phyloP scores from a whole-genome alignment of 2,797 vertebrate genomes.

The Schizopygopsis malacanthus region DNA sequence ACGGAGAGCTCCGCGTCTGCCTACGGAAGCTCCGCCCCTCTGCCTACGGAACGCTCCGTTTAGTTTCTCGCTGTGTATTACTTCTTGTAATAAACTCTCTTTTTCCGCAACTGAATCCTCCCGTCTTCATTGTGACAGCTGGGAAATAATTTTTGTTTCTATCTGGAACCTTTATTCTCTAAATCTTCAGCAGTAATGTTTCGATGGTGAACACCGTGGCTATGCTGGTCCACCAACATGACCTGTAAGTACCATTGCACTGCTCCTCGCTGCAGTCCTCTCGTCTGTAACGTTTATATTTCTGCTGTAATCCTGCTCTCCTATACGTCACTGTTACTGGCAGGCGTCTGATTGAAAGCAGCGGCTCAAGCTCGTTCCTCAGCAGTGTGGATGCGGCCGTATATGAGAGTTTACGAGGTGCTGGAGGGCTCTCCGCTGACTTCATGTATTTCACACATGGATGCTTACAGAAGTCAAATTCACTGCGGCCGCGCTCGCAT shows the following conservation, averaged over 20 bases:
- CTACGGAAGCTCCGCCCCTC: no score
- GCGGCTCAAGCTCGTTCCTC: constrained; percentile 65
- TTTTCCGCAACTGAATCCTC: no score
- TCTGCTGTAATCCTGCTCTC: constrained; percentile 67
- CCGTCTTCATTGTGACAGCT: no score
- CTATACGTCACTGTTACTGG: constrained; percentile 71
- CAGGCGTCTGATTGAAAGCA: constrained; percentile 73
- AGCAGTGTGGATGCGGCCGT: constrained; percentile 57
- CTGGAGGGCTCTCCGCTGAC: constrained; percentile 58
- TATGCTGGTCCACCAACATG: neutral
- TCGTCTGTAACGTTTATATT: constrained; percentile 59
- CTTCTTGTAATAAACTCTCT: no score
- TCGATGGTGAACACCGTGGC: neutral
- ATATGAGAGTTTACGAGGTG: constrained; percentile 59
- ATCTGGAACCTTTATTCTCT: neutral
- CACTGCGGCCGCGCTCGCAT: constrained; percentile 62
- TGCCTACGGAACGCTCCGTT: no score
- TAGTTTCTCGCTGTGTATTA: no score
- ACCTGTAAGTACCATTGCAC: neutral
- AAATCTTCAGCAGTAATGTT: neutral
- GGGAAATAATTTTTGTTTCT: neutral
- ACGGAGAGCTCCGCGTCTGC: no score
- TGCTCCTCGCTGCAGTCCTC: constrained; percentile 55
- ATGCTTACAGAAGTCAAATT: constrained; percentile 65
- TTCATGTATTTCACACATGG: constrained; percentile 69